Percentiles rank a stretch among this genome's conserved stretches.
These are phyloP conservation scores for Semotilus atromaculatus DNA, from an alignment of 2,797 vertebrate genomes.

Conservation along the genomic window DNA sequence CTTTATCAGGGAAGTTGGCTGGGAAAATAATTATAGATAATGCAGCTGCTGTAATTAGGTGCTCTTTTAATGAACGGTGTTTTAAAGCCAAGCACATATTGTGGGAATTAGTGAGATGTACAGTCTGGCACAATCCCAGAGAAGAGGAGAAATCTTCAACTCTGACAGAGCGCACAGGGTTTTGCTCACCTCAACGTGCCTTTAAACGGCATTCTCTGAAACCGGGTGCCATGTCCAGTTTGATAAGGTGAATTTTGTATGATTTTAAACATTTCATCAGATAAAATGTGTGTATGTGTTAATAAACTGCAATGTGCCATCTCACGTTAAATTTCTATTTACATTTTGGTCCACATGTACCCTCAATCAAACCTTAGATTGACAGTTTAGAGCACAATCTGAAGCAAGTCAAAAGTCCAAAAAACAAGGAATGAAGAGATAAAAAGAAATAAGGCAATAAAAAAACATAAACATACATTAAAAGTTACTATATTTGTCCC, in stretches of 20 bases:
- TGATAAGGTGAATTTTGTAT: not conserved
- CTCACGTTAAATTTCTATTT: not conserved
- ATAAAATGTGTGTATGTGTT: not conserved
- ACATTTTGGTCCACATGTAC: not conserved
- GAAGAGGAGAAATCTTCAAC: not conserved
- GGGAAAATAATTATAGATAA: constrained; percentile 78
- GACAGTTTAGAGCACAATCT: not conserved
- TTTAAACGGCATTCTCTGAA: not conserved
- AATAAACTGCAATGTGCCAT: not conserved
- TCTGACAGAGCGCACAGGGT: not conserved
- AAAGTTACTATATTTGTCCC: too few relatives aligned
- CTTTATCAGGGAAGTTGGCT: constrained; percentile 69
- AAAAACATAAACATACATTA: too few relatives aligned
- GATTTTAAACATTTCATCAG: not conserved
- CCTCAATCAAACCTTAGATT: not conserved
- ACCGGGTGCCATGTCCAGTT: too few relatives aligned
- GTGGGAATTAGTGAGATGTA: constrained; percentile 41
- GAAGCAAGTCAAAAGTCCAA: not conserved
- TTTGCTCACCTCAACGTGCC: too few relatives aligned
- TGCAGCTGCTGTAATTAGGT: constrained; percentile 72
- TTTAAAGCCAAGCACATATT: constrained; percentile 63
- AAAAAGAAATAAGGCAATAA: not conserved
- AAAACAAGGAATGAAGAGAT: not conserved
- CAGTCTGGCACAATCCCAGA: constrained; percentile 3
- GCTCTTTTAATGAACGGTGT: constrained; percentile 70